These are phyloP conservation scores for Stichopus chloronotus DNA, from an alignment of 35 echinoderm and acorn worm genomes.

Conservation along the genomic window DNA sequence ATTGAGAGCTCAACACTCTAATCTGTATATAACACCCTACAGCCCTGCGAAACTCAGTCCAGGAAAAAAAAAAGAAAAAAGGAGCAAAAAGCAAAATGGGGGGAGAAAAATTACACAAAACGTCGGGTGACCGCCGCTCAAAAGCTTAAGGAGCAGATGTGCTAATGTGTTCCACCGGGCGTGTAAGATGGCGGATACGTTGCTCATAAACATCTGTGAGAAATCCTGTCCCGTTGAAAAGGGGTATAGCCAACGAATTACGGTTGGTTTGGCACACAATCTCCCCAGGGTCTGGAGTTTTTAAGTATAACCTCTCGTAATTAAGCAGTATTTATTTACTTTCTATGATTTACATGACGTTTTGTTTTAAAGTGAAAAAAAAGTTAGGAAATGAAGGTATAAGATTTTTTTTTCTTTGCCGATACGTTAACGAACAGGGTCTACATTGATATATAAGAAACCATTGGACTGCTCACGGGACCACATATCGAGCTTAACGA, in stretches of 20 bases:
- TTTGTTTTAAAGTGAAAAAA: background rate
- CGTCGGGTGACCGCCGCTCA: conserved; percentile 7
- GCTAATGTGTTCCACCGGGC: conserved; percentile 21
- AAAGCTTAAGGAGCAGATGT: conserved; percentile 15
- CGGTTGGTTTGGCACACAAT: conserved; percentile 5
- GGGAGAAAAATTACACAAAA: background rate
- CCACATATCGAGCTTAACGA: too few relatives aligned
- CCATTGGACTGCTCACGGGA: too few relatives aligned
- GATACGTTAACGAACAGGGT: too few relatives aligned
- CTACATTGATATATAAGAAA: too few relatives aligned
- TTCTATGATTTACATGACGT: conserved; percentile 9
- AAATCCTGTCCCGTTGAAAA: background rate
- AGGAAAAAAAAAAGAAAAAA: too few relatives aligned
- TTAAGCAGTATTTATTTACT: conserved; percentile 37
- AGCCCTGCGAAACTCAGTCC: background rate
- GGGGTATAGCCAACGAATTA: background rate
- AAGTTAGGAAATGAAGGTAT: too few relatives aligned
- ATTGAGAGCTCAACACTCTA: background rate
- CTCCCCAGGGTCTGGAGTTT: conserved; percentile 2
- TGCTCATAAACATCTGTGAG: conserved; percentile 34
- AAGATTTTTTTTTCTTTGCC: too few relatives aligned
- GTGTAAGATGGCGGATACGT: conserved; percentile 20
- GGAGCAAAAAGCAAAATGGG: background rate
- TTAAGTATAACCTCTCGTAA: background rate
- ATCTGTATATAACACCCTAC: background rate